Base-by-base conservation (phyloP, 1,140 invertebrate genomes). In the Saxidomus purpurata region DNA sequence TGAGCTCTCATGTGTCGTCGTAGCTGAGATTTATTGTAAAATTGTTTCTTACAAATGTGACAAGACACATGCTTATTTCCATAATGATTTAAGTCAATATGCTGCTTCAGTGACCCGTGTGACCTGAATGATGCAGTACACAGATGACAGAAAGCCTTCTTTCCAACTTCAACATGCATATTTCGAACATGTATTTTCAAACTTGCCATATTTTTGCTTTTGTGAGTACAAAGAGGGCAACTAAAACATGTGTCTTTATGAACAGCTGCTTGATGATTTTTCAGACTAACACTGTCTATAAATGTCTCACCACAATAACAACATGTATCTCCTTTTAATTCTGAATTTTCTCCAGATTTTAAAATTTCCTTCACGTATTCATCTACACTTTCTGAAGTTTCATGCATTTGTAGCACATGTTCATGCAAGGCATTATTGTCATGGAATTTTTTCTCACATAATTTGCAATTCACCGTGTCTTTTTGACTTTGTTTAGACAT, bases 31-130 rank as follows among this genome's bases (percentile, higher is more conserved):
- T 89, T 87, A n/a, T 91, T 82, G 36, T 90, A 89, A 88, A 94
- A 94, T 34, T 52, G 89, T 76, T 94, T 93, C 8, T 87, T 81
- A 85, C 93, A 94, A 15, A 89, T 61, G 40, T 89, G 43, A 85
- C 93, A 94, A 0, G 55, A 28, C 4, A 91, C 77, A 34, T 91
- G 84, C 49, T 86, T 83, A 80, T 90, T 92, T 15, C 90, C 90
- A 61, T 90, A 90, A 81, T 94, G 93, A 49, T 93, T 92, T 83
- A 93, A 91, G 43, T 93, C 88, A 43, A 94, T 91, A 69, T 94
- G 93, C 47, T 92, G 92, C 79, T 92, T 92, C 13, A 94, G 63
- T 22, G 92, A 92, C 0, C 80, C 80, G 17, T 79, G 71, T 67
- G 91, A 91, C 61, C 92, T 92, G 83, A 94, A 94, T 67, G 88